Base-by-base conservation (phyloP, 1,140 invertebrate species). In the Meloidogyne exigua region DNA sequence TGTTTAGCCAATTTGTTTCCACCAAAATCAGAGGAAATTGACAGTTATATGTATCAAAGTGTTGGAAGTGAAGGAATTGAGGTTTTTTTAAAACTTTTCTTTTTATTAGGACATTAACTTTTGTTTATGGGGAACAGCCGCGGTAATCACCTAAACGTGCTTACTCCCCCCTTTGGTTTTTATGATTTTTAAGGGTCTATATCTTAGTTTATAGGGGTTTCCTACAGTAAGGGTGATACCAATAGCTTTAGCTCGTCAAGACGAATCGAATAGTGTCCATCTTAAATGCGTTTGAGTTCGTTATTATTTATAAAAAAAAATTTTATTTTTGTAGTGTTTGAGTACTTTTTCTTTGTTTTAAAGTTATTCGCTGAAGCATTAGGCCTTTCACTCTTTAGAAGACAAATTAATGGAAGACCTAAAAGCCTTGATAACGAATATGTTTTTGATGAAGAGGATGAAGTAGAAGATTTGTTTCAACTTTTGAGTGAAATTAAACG, bases 41-140 rank as follows among this genome's bases (percentile, higher is more conserved):
- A 99, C 89, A 98, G 95, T 86, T 98, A 95, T 86, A 99, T 99
- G 96, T 81, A 97, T 88, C 96, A 99, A 90, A 96, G 94, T 70
- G 96, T 99, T 71, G 97, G 96, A 12, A 93, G 96, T 89, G 92
- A 96, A 90, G 94, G 93, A 39, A 92, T 99, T 80, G 92, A 93
- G 79, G 83, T 85, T 71, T 44, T 25, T 78, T 74, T 25, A 21
- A 67, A 67, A 32, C 28, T 39, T 18, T 67, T 18, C 18, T 49
- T 18, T 49, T 32, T 32, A 3, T 7, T 32, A 7, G 28, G 2
- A 3, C 28, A 32, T 3, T 32, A 32, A 32, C 7, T 32, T 7
- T 32, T 7, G 7, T 3, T 3, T 3, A 32, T 32, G 28, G 2
- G 28, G 28, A 3, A 7, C 28, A 32, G 28, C 28, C 28, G 28